These are phyloP conservation scores for Drosophila quadrilineata DNA, from an alignment of 1,140 invertebrate genomes.

Conservation along the genomic window DNA sequence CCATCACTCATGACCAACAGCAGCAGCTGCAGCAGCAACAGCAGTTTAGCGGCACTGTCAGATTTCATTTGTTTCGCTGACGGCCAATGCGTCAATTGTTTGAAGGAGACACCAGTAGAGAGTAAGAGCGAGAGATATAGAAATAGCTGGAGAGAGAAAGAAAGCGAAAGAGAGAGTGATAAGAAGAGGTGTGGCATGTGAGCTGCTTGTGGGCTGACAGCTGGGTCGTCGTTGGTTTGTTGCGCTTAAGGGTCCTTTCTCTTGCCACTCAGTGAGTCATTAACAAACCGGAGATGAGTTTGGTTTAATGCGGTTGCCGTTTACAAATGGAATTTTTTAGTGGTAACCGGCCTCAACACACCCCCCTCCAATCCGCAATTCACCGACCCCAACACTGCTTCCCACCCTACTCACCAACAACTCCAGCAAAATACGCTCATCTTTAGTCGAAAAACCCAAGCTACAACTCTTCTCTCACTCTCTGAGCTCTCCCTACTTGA, in stretches of 20 bases:
- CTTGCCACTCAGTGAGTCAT: slow-evolving; percentile 59
- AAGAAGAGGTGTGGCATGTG: background rate
- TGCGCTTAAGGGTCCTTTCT: slow-evolving; percentile 47
- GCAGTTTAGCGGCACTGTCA: slow-evolving; percentile 51
- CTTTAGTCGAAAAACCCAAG: slow-evolving; percentile 39
- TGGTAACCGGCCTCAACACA: slow-evolving; percentile 21
- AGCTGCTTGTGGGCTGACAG: slow-evolving; percentile 9
- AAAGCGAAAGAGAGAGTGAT: background rate
- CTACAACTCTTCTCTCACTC: no score
- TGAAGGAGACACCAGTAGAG: slow-evolving; percentile 45
- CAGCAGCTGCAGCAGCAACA: no score
- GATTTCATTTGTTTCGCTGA: slow-evolving; percentile 58
- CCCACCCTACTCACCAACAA: slow-evolving; percentile 1
- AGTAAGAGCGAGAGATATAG: slow-evolving; percentile 15
- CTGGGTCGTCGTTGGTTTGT: slow-evolving; percentile 7
- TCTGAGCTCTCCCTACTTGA: slow-evolving; percentile 14
- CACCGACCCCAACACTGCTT: background rate
- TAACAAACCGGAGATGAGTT: slow-evolving; percentile 79
- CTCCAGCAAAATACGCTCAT: slow-evolving; percentile 9
- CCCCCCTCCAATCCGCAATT: background rate
- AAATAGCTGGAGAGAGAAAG: background rate
- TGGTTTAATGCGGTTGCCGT: slow-evolving; percentile 74
- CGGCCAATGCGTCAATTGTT: slow-evolving; percentile 57
- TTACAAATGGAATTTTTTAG: slow-evolving; percentile 79
- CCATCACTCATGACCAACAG: slow-evolving; percentile 59